phyloP scores from a whole-genome alignment of 2,797 vertebrate species.

The Neosilurus hyrtlii region DNA sequence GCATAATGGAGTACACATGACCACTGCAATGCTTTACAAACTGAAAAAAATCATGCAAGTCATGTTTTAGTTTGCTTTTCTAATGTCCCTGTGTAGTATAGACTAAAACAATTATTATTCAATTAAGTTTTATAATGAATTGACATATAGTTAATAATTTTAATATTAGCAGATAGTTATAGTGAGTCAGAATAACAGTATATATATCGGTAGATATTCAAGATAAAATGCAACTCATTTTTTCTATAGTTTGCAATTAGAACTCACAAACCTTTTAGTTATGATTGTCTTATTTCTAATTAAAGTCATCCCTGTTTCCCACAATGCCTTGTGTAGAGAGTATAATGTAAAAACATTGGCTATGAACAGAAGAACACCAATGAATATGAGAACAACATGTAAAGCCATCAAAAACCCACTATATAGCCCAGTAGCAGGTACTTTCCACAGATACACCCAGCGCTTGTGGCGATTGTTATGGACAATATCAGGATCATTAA shows the following conservation, averaged over 20 bases:
- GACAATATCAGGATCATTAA: constrained; percentile 64
- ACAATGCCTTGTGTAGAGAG: constrained; percentile 56
- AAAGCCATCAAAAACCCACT: constrained; percentile 60
- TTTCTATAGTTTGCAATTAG: constrained; percentile 46
- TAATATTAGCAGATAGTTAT: too few relatives aligned
- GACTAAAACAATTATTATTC: too few relatives aligned
- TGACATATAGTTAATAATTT: not conserved
- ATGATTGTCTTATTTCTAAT: constrained; percentile 36
- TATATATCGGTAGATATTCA: too few relatives aligned
- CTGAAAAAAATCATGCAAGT: too few relatives aligned
- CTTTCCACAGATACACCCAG: constrained; percentile 73
- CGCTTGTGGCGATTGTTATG: constrained; percentile 66
- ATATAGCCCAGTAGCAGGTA: constrained; percentile 57
- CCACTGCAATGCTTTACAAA: too few relatives aligned
- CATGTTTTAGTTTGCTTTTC: too few relatives aligned
- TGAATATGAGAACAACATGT: constrained; percentile 63
- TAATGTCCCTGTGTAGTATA: too few relatives aligned
- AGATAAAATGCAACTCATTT: not conserved
- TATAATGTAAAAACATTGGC: constrained; percentile 58
- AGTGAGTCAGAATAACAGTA: not conserved
- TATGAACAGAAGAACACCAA: constrained; percentile 62
- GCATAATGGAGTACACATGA: too few relatives aligned
- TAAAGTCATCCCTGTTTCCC: constrained; percentile 38
- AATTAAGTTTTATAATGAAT: not conserved
- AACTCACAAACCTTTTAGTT: constrained; percentile 42